These are phyloP conservation scores for Conus betulinus DNA, from an alignment of 1,140 invertebrate genomes.

Conservation along the genomic window DNA sequence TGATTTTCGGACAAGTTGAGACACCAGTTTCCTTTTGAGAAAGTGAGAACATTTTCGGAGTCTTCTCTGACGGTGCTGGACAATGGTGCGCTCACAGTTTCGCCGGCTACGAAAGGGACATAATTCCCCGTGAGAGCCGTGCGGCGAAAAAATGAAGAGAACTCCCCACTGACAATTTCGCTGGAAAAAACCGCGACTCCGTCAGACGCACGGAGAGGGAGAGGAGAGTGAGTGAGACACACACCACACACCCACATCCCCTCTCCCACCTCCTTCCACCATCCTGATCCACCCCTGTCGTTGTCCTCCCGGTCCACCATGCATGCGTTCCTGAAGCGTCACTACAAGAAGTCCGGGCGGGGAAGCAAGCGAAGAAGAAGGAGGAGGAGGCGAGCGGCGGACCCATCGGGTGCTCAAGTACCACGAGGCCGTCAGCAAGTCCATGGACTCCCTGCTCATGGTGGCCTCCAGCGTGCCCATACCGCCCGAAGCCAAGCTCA, in stretches of 20 bases:
- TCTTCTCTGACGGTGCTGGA: too few species aligned
- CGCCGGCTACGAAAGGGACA: too few species aligned
- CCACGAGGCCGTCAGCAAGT: slow-evolving; percentile 37
- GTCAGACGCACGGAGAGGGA: too few species aligned
- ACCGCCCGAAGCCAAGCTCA: slow-evolving; percentile 13
- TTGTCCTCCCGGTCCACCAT: background rate
- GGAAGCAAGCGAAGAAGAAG: background rate
- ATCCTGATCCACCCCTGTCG: background rate
- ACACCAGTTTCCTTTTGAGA: too few species aligned
- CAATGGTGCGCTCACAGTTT: too few species aligned
- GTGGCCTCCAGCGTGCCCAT: slow-evolving; percentile 40
- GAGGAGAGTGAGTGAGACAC: too few species aligned
- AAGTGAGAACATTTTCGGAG: too few species aligned
- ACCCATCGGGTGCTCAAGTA: slow-evolving; percentile 24
- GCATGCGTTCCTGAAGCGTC: slow-evolving; percentile 36
- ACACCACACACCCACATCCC: background rate
- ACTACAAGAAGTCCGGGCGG: slow-evolving; percentile 22
- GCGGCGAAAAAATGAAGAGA: too few species aligned
- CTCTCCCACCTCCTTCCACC: background rate
- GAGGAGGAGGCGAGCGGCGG: background rate
- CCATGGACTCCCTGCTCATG: slow-evolving; percentile 38
- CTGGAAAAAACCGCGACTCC: too few species aligned
- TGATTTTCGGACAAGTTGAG: too few species aligned
- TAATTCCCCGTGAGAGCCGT: too few species aligned
- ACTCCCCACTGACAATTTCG: too few species aligned